Evolutionary conservation across 2,797 vertebrate species (phyloP), one percentile per base, ranked within the genome.

Genomic region (Betta splendens): DNA sequence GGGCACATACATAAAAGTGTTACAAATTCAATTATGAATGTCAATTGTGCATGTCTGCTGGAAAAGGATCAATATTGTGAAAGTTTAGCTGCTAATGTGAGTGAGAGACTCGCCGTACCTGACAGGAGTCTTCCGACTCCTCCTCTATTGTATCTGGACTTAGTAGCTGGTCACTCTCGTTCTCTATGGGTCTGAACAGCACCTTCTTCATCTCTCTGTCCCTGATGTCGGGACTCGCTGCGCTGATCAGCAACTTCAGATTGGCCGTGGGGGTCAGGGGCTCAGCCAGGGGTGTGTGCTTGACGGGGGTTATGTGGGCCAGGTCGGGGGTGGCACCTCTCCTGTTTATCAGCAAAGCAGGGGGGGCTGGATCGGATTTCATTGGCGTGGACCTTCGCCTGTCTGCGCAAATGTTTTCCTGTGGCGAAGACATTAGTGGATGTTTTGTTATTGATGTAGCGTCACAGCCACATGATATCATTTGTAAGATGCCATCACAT

Each of bases 241-340:
- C 96, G 10, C 94, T 98, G 80, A 97, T 91, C 43, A 98, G 93
- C 87, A 98, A 92, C 89, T 96, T 98, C 70, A 98, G 89, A 65
- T 98, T 98, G 69, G 95, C 91, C 0, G 95, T 98, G 31, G 96
- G 96, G 0, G 95, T 95, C 94, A 94, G 96, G 1, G 96, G 95
- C 47, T 98, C 96, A 1, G 32, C 8, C 32, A 51, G 20, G 0
- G 18, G 1, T 3, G 64, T 5, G 3, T 83, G 89, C 79, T 98
- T 98, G 51, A 93, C 92, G 9, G 96, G 96, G 38, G 96, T 98
- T 74, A 94, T 86, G 66, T 94, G 93, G 48, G 55, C 79, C 79
- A 89, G 81, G 80, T 96, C 95, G 0, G 93, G 89, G 17, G 91
- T 83, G 39, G 84, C 81, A 26, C 70, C 72, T 70, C 88, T 95